These are phyloP conservation scores for Agonopterix alstromeriana DNA, from an alignment of 2,888 invertebrate genomes.

Conservation along the genomic window DNA sequence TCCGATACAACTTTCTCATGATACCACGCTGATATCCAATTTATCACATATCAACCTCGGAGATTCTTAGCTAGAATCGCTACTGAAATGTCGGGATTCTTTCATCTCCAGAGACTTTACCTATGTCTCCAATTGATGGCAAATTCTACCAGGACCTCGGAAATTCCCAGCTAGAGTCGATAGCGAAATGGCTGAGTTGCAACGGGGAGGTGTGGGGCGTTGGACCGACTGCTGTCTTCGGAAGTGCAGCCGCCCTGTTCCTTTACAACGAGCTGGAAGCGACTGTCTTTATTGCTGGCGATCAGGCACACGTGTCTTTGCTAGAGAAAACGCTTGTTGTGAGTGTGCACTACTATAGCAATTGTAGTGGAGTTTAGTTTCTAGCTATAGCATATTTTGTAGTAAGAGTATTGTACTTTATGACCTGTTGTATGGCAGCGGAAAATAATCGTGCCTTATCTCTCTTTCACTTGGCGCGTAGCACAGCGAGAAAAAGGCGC, in stretches of 20 bases:
- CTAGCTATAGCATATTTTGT: no score
- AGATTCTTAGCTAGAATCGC: no score
- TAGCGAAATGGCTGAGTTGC: conserved; percentile 67
- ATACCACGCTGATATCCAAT: no score
- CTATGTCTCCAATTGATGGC: background rate
- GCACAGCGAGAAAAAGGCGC: no score
- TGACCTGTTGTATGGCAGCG: background rate
- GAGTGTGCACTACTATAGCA: conserved; percentile 9
- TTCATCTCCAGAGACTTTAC: no score
- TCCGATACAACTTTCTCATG: no score
- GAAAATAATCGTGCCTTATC: no score
- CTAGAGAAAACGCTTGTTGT: conserved; percentile 60
- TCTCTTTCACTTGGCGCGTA: no score
- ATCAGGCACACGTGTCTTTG: conserved; percentile 38
- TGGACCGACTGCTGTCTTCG: conserved; percentile 65
- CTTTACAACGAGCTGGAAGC: conserved; percentile 64
- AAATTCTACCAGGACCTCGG: conserved; percentile 7
- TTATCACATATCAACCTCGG: no score
- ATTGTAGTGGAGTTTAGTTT: no score
- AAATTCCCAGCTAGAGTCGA: conserved; percentile 37
- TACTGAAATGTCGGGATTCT: no score
- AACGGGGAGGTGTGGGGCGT: conserved; percentile 67
- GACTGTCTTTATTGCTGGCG: conserved; percentile 44
- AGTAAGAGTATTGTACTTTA: background rate
- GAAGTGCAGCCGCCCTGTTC: conserved; percentile 64